Percentiles rank a stretch among this genome's conserved stretches.
phyloP scores from a whole-genome alignment of 2,888 invertebrate genomes.

The Drosophila tanythrix region DNA sequence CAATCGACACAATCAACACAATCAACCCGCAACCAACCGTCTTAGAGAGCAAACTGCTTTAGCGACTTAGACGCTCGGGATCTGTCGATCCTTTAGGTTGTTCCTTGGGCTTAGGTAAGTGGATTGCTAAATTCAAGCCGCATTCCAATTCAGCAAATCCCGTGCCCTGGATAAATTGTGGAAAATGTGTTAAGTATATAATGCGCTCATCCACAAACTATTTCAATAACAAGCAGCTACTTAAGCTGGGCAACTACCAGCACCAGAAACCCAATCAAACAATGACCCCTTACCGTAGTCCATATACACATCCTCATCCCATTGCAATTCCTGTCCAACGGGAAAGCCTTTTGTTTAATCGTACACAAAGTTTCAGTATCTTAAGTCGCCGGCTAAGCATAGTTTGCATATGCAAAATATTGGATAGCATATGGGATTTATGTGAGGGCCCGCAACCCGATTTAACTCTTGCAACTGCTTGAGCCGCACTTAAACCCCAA shows the following conservation, averaged over 20 bases:
- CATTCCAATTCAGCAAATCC: constrained; percentile 77
- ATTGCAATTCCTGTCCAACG: constrained; percentile 1
- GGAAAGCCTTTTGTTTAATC: constrained; percentile 44
- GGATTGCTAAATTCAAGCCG: constrained; percentile 81
- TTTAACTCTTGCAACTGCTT: constrained; percentile 67
- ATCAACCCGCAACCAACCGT: constrained; percentile 30
- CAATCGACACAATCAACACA: constrained; percentile 50
- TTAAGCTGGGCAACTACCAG: constrained; percentile 48
- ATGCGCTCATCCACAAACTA: constrained; percentile 77
- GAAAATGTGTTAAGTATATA: constrained; percentile 83
- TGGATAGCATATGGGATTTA: constrained; percentile 45
- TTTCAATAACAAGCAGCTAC: constrained; percentile 71
- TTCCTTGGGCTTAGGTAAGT: constrained; percentile 67
- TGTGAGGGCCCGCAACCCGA: constrained; percentile 52
- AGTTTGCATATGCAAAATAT: constrained; percentile 65
- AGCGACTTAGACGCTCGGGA: constrained; percentile 59
- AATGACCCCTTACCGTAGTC: constrained; percentile 43
- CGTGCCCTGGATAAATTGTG: constrained; percentile 65
- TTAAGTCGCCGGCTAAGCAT: constrained; percentile 45
- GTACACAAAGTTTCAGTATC: constrained; percentile 46
- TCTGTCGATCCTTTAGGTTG: constrained; percentile 7
- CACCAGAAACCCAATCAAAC: constrained; percentile 56
- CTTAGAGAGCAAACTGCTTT: constrained; percentile 56
- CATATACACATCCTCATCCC: constrained; percentile 18
- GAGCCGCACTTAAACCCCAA: constrained; percentile 68